Evolutionary conservation across 2,113 vertebrate genomes (phyloP), one percentile per base, ranked within the genome.

Genomic region (Aegithalos caudatus): DNA sequence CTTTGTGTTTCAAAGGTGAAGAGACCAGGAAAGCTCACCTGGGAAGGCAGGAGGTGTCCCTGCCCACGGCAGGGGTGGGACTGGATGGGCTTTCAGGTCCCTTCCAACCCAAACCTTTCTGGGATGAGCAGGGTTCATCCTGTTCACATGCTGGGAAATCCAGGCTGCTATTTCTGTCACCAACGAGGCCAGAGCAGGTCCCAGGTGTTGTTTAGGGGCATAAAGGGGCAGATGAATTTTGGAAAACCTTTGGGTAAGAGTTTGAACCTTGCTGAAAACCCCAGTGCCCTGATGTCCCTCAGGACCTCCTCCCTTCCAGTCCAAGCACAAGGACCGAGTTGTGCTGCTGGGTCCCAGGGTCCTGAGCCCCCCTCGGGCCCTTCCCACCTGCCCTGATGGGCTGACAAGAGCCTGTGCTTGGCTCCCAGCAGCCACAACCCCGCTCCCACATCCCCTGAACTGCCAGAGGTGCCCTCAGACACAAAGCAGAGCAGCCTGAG

Each of bases 281-380:
- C 45, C 8, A 0, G 1, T 29, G 35, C 62, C 31, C 2, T 1
- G 0, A 9, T 17, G 37, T 19, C 48, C 48, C 14, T 4, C 48
- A 11, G 60, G 7, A 31, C 12, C 47, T 85, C 20, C 3, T 6
- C 42, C 35, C 53, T 31, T 9, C 37, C 70, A 47, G 16, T 1
- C 25, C 18, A 13, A 42, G 28, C 62, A 35, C 29, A 3, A 28
- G 53, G 28, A 35, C 20, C 45, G 4, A 9, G 6, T 2, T 10
- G 48, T 35, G 51, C 79, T 35, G 56, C n/a, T 7, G 31, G 6
- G 7, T 28, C 16, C 25, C 40, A 14, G 92, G 8, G 9, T 21
- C 24, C 45, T 1, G 7, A 71, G 69, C 51, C 3, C 10, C 10
- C 1, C 7, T 5, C 37, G 42, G 54, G 10, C 4, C 7, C 58